A percentile compares a stretch with the other conserved stretches of the same genome.
These are phyloP conservation scores for Typhlomys cinereus DNA, from an alignment of 2,113 vertebrate genomes.

Conservation along the genomic window DNA sequence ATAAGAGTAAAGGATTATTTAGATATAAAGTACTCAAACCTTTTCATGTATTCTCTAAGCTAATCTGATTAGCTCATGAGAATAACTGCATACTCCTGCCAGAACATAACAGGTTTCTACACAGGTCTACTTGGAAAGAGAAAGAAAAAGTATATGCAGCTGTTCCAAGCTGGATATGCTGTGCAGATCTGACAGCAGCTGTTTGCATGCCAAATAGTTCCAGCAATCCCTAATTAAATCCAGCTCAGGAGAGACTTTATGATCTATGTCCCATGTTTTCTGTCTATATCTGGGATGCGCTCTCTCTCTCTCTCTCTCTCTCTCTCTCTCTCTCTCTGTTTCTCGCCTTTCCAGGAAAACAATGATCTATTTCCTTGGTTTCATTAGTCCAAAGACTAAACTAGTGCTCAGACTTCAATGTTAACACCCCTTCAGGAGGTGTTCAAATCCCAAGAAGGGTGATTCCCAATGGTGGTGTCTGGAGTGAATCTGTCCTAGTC, in stretches of 20 bases:
- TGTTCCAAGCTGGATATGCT: conserved; percentile 76
- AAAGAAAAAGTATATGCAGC: conserved; percentile 73
- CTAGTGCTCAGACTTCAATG: not conserved
- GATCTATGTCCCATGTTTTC: conserved; percentile 45
- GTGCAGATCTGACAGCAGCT: conserved; percentile 72
- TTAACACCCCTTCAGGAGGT: not conserved
- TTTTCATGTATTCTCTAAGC: conserved; percentile 67
- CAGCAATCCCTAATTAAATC: conserved; percentile 79
- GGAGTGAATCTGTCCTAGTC: not conserved
- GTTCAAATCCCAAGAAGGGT: not conserved
- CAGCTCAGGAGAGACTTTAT: conserved; percentile 70
- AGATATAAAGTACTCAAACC: conserved; percentile 58
- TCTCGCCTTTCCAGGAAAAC: not conserved
- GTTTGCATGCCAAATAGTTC: conserved; percentile 78
- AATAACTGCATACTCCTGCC: conserved; percentile 71
- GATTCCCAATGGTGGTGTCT: not conserved
- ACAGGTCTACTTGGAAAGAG: conserved; percentile 75
- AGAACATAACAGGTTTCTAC: conserved; percentile 73
- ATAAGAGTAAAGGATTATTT: conserved; percentile 55
- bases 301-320: conserved; percentile 19
- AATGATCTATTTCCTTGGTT: conserved; percentile 25
- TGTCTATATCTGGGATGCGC: conserved; percentile 57
- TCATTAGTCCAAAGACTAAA: conserved; percentile 33
- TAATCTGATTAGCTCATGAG: conserved; percentile 75
- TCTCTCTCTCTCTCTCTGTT: not conserved